These are phyloP conservation scores for Periphyllus acericola DNA, from an alignment of 2,888 invertebrate species.

Conservation along the genomic window DNA sequence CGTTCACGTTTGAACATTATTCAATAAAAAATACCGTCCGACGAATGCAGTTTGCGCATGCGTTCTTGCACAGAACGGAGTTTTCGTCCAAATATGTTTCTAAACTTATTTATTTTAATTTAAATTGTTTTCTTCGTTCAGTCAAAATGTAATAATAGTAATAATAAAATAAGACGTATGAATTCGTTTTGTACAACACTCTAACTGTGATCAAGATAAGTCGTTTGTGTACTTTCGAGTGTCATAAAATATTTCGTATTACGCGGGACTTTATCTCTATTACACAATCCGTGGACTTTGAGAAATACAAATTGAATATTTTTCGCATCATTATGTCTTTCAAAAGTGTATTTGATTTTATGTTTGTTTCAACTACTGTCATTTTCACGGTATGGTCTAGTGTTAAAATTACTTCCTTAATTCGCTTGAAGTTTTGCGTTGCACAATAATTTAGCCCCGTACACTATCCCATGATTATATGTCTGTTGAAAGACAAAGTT, in stretches of 20 bases:
- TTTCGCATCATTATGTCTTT: neutral
- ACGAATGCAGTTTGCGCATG: neutral
- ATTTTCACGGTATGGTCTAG: neutral
- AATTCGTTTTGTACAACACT: neutral
- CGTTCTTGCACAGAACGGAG: neutral
- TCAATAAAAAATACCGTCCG: neutral
- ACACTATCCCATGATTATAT: neutral
- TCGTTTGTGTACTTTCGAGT: neutral
- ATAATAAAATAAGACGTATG: neutral
- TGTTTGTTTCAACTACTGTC: too few relatives aligned
- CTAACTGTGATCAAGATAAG: neutral
- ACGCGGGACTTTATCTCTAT: neutral
- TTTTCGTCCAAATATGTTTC: neutral
- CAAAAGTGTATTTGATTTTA: neutral
- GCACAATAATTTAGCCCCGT: neutral
- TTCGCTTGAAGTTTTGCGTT: neutral
- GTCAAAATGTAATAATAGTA: too few relatives aligned
- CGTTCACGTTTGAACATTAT: neutral
- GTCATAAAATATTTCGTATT: neutral
- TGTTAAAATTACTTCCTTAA: neutral
- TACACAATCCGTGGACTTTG: too few relatives aligned
- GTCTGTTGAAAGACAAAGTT: neutral
- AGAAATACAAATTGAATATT: too few relatives aligned
- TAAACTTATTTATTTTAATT: neutral
- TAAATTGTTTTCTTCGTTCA: neutral